These are phyloP conservation scores for Tetramorium bicarinatum DNA, from an alignment of 2,888 invertebrate genomes.

Conservation along the genomic window DNA sequence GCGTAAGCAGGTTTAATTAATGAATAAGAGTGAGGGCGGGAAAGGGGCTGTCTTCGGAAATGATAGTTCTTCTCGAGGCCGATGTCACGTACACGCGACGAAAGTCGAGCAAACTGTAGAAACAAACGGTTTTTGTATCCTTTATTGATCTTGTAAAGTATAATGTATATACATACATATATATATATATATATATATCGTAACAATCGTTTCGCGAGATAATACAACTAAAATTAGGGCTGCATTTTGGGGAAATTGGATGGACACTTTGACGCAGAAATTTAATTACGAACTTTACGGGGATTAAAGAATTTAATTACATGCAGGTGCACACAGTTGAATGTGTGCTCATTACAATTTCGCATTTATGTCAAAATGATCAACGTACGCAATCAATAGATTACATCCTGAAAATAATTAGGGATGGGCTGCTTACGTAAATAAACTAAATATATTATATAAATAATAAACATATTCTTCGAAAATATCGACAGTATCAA, in stretches of 20 bases:
- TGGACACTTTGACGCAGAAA: background rate
- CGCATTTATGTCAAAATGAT: conserved; percentile 6
- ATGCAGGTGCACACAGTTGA: background rate
- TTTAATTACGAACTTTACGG: background rate
- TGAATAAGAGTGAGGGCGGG: background rate
- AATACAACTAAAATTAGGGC: background rate
- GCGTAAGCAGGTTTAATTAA: background rate
- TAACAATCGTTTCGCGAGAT: background rate
- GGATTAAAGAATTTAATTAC: conserved; percentile 19
- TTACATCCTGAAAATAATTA: background rate
- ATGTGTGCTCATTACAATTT: conserved; percentile 5
- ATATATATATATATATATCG: conserved; percentile 8
- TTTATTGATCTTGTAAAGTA: conserved; percentile 27
- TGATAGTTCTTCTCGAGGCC: background rate
- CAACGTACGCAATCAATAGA: background rate
- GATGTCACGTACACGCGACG: background rate
- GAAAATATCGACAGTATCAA: background rate
- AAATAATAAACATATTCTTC: background rate
- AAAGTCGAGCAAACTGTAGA: background rate
- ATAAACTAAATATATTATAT: conserved; percentile 15
- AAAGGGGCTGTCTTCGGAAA: background rate
- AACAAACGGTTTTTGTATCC: background rate
- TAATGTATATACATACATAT: conserved; percentile 8
- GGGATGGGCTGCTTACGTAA: background rate
- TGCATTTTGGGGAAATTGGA: background rate